Percentiles rank a stretch among this genome's conserved stretches.
phyloP scores from a whole-genome alignment of 2,797 vertebrate species.

The Chiroxiphia lanceolata region DNA sequence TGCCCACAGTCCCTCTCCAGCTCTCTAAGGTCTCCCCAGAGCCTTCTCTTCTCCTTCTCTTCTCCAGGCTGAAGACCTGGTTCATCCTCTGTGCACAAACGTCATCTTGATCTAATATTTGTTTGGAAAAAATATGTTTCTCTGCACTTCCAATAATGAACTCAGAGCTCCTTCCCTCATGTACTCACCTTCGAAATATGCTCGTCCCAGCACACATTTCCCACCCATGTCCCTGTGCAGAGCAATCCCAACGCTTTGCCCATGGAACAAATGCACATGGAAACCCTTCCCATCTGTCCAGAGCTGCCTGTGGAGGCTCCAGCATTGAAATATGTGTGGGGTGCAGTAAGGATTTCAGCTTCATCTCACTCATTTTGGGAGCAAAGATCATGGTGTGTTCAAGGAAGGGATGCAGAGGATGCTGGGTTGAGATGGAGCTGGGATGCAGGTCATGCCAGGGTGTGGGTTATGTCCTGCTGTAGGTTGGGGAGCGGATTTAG shows the following conservation, averaged over 20 bases:
- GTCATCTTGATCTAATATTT: slow-evolving; percentile 9
- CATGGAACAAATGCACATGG: background rate
- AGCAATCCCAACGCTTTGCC: background rate
- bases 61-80: background rate
- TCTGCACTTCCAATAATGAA: background rate
- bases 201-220: background rate
- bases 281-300: background rate
- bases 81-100: background rate
- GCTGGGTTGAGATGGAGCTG: background rate
- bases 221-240: background rate
- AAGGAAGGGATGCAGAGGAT: too few species aligned
- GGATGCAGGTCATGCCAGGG: rapidly evolving
- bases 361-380: background rate
- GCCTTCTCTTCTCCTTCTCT: background rate
- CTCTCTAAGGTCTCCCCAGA: background rate
- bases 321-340: rapidly evolving
- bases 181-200: background rate
- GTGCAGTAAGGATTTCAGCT: background rate
- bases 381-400: rapidly evolving
- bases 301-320: background rate
- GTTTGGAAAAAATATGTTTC: background rate
- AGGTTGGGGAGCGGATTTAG: background rate
- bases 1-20: background rate
- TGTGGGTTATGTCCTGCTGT: rapidly evolving
- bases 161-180: background rate